Evolutionary conservation across 2,797 vertebrate genomes (phyloP).

Genomic region (Cossypha dichroa): DNA sequence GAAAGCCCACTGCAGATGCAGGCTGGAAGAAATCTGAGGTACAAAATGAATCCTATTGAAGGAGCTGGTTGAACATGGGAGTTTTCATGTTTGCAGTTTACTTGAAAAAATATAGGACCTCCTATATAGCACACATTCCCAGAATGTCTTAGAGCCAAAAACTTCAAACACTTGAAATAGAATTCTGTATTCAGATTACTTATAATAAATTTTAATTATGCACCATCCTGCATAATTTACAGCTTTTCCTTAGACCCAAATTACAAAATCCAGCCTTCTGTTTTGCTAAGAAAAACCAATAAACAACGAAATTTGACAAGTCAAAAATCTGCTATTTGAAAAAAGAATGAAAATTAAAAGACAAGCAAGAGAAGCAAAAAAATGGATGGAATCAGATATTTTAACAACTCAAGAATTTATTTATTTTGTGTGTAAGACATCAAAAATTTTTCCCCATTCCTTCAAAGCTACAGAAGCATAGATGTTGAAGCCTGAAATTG

Average conservation of each 20-base stretch:
- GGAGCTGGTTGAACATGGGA: neutral
- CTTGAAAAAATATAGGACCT: conserved; percentile 46
- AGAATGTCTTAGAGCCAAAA: conserved; percentile 45
- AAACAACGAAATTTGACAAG: neutral
- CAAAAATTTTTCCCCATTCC: neutral
- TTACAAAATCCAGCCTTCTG: conserved; percentile 65
- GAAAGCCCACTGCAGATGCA: neutral
- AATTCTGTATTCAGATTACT: conserved; percentile 50
- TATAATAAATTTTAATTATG: conserved; percentile 70
- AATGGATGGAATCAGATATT: conserved; percentile 1
- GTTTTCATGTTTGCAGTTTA: conserved; percentile 3
- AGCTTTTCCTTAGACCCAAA: conserved; percentile 55
- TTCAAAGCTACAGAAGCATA: conserved; percentile 68
- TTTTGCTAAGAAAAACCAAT: conserved; percentile 47
- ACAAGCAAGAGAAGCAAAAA: neutral
- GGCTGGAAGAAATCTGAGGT: neutral
- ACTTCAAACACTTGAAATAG: conserved; percentile 22
- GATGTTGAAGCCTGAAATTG: conserved; percentile 68
- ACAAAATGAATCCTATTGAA: conserved; percentile 8
- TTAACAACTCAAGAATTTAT: conserved; percentile 60
- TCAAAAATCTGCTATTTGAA: neutral
- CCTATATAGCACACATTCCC: neutral
- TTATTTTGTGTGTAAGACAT: conserved; percentile 53
- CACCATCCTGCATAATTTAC: conserved; percentile 47
- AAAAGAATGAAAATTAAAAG: conserved; percentile 10